These are phyloP conservation scores for Lithobates sylvaticus DNA, from an alignment of 2,797 vertebrate species.

Conservation along the genomic window DNA sequence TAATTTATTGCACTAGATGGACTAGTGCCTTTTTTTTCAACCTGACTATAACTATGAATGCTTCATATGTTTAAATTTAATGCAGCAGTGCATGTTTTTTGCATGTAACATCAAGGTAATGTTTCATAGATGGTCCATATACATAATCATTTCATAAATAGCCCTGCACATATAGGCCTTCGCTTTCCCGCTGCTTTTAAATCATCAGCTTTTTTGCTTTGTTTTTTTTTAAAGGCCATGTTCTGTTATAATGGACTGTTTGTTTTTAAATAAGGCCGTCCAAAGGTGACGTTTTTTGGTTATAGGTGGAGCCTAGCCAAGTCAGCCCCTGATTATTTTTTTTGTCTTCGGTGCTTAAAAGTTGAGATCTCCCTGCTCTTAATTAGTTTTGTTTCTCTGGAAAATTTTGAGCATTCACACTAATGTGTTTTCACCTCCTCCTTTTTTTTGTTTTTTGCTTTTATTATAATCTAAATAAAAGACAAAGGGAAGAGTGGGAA, in stretches of 20 bases:
- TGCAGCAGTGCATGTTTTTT: not conserved
- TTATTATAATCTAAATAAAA: too few species aligned
- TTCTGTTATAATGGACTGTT: not conserved
- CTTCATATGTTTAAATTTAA: too few species aligned
- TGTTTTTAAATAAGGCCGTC: not conserved
- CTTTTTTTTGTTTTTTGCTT: too few species aligned
- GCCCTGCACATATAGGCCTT: too few species aligned
- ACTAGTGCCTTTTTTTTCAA: too few species aligned
- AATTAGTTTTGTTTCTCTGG: not conserved
- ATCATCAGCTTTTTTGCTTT: not conserved
- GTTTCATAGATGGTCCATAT: not conserved
- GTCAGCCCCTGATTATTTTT: too few species aligned
- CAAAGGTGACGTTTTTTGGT: too few species aligned
- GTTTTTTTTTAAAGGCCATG: not conserved
- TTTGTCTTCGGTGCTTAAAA: not conserved
- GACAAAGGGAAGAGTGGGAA: not conserved
- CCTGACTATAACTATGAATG: too few species aligned
- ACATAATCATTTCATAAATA: not conserved
- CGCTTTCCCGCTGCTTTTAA: not conserved
- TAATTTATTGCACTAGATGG: too few species aligned
- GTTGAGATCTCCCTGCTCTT: not conserved
- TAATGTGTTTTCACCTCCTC: too few species aligned
- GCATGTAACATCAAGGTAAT: not conserved
- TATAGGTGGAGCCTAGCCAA: too few species aligned
- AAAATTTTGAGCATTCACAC: not conserved